phyloP scores from a whole-genome alignment of 2,113 vertebrate genomes.

The Agapornis roseicollis region DNA sequence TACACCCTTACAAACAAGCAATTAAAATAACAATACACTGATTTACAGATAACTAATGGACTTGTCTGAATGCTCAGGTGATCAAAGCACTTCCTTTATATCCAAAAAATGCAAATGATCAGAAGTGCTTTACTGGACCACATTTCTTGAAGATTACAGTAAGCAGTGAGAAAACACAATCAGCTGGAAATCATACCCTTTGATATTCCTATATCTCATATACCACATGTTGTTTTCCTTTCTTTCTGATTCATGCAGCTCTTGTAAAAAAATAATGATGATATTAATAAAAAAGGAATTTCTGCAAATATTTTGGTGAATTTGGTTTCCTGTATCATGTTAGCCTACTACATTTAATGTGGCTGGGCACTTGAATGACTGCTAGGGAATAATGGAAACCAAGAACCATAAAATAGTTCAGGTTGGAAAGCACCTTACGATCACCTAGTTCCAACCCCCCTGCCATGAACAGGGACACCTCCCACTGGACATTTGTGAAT shows the following conservation, averaged over 20 bases:
- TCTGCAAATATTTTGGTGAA: not conserved
- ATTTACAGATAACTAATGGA: conserved; percentile 32
- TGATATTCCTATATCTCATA: not conserved
- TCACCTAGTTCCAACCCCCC: not conserved
- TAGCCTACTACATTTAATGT: not conserved
- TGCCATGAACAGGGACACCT: not conserved
- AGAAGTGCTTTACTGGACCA: not conserved
- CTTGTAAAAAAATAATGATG: not conserved
- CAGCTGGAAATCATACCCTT: not conserved
- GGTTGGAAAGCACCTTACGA: not conserved
- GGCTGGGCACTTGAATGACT: not conserved
- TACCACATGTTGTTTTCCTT: not conserved
- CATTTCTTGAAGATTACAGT: not conserved
- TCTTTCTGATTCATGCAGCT: not conserved
- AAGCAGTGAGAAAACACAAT: not conserved
- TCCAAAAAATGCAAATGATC: not conserved
- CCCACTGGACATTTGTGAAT: not conserved
- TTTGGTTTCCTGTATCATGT: not conserved
- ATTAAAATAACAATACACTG: conserved; percentile 31
- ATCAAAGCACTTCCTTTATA: not conserved
- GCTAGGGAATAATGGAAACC: not conserved
- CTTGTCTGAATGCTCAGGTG: not conserved
- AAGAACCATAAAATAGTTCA: not conserved
- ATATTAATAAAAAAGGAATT: not conserved
- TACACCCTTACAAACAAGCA: conserved; percentile 20